Conservation (phyloP, 2,888 invertebrate species). For the Nycteola revayana region DNA sequence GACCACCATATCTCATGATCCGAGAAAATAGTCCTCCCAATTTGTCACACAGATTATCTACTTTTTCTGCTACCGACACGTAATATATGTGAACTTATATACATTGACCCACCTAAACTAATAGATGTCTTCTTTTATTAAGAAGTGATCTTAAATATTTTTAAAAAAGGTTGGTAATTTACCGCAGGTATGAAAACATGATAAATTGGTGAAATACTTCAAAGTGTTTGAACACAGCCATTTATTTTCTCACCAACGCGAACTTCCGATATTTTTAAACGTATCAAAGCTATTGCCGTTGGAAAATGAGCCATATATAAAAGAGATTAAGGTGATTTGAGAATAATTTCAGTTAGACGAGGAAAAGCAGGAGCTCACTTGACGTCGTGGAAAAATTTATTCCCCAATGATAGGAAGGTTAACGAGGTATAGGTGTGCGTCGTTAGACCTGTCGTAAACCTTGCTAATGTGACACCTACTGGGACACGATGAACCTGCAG, state of each 20-base stretch:
- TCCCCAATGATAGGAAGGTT: conserved; percentile 59
- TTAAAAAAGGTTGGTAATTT: conserved; percentile 27
- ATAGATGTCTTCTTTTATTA: conserved; percentile 23
- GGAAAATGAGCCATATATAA: conserved; percentile 38
- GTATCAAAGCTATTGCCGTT: conserved; percentile 13
- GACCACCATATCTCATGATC: conserved; percentile 58
- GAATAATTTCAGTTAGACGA: conserved; percentile 40
- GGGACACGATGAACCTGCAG: too few species aligned
- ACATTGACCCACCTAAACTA: conserved; percentile 34
- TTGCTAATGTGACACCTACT: conserved; percentile 54
- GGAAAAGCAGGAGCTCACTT: conserved; percentile 38
- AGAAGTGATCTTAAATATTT: too few species aligned
- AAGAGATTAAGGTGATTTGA: conserved; percentile 35
- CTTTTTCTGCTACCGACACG: conserved; percentile 58
- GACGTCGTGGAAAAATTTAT: conserved; percentile 55
- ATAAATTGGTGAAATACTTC: conserved; percentile 41
- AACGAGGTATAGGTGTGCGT: conserved; percentile 62
- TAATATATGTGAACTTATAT: conserved; percentile 50
- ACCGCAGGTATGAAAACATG: conserved; percentile 28
- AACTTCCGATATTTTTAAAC: conserved; percentile 45
- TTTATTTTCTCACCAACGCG: conserved; percentile 40
- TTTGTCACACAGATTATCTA: conserved; percentile 71
- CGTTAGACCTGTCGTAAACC: conserved; percentile 61
- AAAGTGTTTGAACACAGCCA: conserved; percentile 45
- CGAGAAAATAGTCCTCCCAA: conserved; percentile 60